Base-by-base conservation (phyloP, 1,140 invertebrate species). In the Drosophila ogumai region DNA sequence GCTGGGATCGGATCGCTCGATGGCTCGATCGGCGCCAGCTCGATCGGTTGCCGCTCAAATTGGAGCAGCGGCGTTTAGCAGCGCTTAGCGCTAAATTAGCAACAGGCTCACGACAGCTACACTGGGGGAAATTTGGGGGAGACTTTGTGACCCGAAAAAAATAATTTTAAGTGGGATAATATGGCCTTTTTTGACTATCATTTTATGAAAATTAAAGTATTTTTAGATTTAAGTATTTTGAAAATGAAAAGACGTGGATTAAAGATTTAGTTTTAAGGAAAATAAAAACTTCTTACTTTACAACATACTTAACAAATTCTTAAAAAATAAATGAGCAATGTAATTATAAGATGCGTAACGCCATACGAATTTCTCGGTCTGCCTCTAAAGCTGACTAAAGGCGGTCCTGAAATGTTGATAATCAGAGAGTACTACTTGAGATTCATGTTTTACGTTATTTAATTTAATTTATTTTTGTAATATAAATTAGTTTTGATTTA, bases 61-160 rank as follows among this genome's bases (percentile, higher is more conserved):
- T 90, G 77, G 85, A 88, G 84, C 84, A 80, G 80, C 84, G 72
- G 76, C 80, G 76, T 88, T 87, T 87, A 87, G 84, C 84, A 87
- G 84, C 80, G 84, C 82, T 86, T 86, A 87, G 84, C 76, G 60
- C 77, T 79, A 90, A 85, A 90, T 88, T 88, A 84, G 81, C 81
- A 76, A 41, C 49, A 72, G 68, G 75, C 49, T 44, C 65, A 57
- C 69, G 66, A 69, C 66, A 55, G 38, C 36, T 49, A 7, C 63
- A 69, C 66, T 19, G 63, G 9, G 38, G 9, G 22, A 25, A 67
- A 67, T n/a, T 19, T 3, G 5, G 34, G 13, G 5, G 8, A 22
- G 6, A 1, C 15, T 47, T n/a, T 28, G 13, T 7, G 6, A 15
- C 22, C 22, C 5, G 0, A 49, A 49, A n/a, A 8, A 15, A 8